These are phyloP conservation scores for Capitulum mitella DNA, from an alignment of 2,888 invertebrate genomes.

Conservation along the genomic window DNA sequence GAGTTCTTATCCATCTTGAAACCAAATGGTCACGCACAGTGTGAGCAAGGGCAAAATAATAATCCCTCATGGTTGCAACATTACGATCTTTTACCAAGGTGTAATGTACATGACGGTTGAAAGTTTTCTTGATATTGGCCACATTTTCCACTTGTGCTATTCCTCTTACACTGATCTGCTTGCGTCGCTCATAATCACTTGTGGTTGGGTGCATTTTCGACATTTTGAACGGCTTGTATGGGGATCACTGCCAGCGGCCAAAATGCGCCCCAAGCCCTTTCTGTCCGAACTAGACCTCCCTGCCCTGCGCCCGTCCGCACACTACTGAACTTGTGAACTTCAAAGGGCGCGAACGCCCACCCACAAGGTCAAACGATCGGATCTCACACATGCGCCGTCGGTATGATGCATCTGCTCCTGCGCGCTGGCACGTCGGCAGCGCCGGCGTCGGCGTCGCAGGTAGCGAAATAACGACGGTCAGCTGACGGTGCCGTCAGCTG, in stretches of 20 bases:
- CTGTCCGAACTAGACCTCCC: no score
- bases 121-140: slow-evolving; percentile 90
- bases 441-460: no score
- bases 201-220: slow-evolving; percentile 45
- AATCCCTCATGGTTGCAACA: slow-evolving; percentile 96
- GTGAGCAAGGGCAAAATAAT: slow-evolving; percentile 95
- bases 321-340: neutral
- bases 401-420: neutral
- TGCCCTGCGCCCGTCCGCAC: neutral
- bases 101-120: slow-evolving; percentile 98
- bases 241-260: no score
- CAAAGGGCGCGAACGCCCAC: neutral
- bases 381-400: neutral
- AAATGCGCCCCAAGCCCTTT: no score
- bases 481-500: no score
- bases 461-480: no score
- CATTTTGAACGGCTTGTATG: neutral
- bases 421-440: neutral
- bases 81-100: slow-evolving; percentile 98
- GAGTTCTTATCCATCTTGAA: slow-evolving; percentile 97
- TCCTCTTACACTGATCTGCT: slow-evolving; percentile 96
- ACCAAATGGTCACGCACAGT: slow-evolving; percentile 97
- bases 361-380: neutral
- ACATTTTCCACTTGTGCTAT: slow-evolving; percentile 97
- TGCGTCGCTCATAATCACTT: slow-evolving; percentile 72